A percentile compares a stretch with the other conserved stretches of the same genome.
phyloP scores from a whole-genome alignment of 1,140 invertebrate species.

The Zaprionus lachaisei region DNA sequence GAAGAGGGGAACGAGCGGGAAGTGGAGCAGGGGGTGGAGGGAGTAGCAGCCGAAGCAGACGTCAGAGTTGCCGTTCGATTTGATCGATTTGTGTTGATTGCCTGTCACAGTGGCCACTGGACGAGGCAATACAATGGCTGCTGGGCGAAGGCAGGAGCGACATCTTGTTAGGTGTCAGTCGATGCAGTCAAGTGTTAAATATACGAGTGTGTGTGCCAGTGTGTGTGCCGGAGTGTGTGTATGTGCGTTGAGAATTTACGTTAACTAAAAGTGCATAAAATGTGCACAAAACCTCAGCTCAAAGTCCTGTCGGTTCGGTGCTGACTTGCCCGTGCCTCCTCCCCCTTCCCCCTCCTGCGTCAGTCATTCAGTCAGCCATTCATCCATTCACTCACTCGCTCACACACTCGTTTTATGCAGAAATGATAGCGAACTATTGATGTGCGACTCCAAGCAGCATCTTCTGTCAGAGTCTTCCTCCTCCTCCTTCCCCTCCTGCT shows the following conservation, averaged over 20 bases:
- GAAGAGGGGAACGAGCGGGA: no score
- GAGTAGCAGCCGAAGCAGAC: neutral
- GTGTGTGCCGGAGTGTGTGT: constrained; percentile 6
- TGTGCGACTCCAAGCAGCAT: constrained; percentile 20
- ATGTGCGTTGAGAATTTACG: constrained; percentile 57
- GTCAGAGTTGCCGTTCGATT: constrained; percentile 62
- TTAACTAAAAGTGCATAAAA: constrained; percentile 83
- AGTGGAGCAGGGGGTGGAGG: neutral
- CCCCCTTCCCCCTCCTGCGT: no score
- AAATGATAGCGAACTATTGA: constrained; percentile 60
- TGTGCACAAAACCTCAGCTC: constrained; percentile 49
- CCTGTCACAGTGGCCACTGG: constrained; percentile 61
- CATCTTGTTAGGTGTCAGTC: constrained; percentile 77
- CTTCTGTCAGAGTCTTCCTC: constrained; percentile 3
- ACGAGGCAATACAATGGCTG: constrained; percentile 65
- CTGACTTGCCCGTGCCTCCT: no score
- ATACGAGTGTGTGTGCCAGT: constrained; percentile 51
- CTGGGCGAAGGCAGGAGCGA: constrained; percentile 25
- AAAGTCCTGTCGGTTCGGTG: constrained; percentile 54
- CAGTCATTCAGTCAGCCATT: constrained; percentile 39
- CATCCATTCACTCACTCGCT: constrained; percentile 17
- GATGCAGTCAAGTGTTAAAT: constrained; percentile 80
- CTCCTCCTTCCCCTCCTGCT: neutral
- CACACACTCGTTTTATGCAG: constrained; percentile 58
- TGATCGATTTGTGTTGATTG: constrained; percentile 82